Evolutionary conservation across 2,888 invertebrate species (phyloP), one percentile per base, ranked within the genome.

Genomic region (Crematogaster levior): DNA sequence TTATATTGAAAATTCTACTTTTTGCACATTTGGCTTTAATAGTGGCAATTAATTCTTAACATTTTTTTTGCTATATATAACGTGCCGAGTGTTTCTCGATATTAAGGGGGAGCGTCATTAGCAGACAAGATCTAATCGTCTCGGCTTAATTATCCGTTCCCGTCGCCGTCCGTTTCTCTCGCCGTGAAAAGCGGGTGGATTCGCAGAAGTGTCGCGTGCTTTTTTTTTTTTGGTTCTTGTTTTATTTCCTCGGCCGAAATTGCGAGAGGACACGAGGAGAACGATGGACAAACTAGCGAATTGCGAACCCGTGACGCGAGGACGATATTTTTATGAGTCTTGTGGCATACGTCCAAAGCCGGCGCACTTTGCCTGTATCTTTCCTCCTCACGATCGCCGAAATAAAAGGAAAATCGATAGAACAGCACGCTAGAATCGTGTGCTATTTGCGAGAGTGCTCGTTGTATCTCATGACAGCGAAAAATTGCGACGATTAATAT

Each of bases 321-420:
- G 74, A 84, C 83, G 88, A 88, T 88, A 88, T 88, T 88, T 88
- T 88, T 89, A 87, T 88, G 86, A 84, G 82, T 86, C 75, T 86
- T 27, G 72, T 88, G 88, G 89, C 88, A 87, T 74, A 77, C 83
- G 68, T 89, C 88, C 88, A 88, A 88, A 72, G 58, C 34, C 63
- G 53, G 61, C 56, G 77, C 24, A 68, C 70, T 77, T n/a, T 77
- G 68, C 53, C n/a, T 63, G 24, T 56, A 30, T 21, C 56, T 48
- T 53, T 66, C 68, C 12, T 43, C 65, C 65, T 63, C 77, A 6
- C 37, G 53, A 60, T 70, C 66, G 53, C 10, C 30, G 34, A 77
- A 53, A 61, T 53, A 66, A 66, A 65, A 63, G 18, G n/a, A 24
- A 60, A 46, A 80, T 81, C 56, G 30, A 77, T 77, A 46, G n/a